Evolutionary conservation across 2,113 vertebrate genomes (phyloP), one percentile per base, ranked within the genome.

Genomic region (Daphoenositta chrysoptera): DNA sequence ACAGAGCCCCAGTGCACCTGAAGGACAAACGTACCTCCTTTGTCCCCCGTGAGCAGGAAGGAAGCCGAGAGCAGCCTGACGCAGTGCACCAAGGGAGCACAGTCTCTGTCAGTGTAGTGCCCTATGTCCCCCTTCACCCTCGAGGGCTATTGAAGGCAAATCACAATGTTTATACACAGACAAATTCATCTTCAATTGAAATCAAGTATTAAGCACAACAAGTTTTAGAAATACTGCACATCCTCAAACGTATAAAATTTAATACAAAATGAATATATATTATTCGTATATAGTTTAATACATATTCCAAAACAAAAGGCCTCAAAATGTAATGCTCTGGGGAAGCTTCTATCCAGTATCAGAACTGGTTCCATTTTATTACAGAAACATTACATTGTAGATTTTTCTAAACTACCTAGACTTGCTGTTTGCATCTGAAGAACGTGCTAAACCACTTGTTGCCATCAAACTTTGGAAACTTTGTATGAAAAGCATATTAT

Each of bases 121-220:
- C 99, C 99, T 26, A 99, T 99, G 63, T 99, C 98, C 75, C 99
- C 99, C 94, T 98, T 99, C 58, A 99, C 98, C 64, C 99, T 98
- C 65, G 98, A 99, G 10, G 98, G 98, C 99, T 99, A n/a, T 47
- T 24, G 89, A 96, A 93, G 50, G 40, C 37, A 94, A 95, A 69
- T 10, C n/a, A 71, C 30, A 87, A 9, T 10, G 35, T 64, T 94
- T 57, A 54, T 1, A 44, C 3, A 56, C 8, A 80, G 21, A 83
- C 77, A 90, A 76, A 24, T 20, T 61, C 5, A 47, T 31, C 27
- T 69, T 65, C 27, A 27, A n/a, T 20, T 54, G 72, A 66, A 89
- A 53, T 16, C 65, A 80, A 73, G 33, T 15, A 86, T n/a, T n/a
- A 76, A 65, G 27, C 33, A 73, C 8, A 53, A 27, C 6, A 54